Conservation (phyloP, 2,113 vertebrate genomes). For the Gopherus evgoodei region DNA sequence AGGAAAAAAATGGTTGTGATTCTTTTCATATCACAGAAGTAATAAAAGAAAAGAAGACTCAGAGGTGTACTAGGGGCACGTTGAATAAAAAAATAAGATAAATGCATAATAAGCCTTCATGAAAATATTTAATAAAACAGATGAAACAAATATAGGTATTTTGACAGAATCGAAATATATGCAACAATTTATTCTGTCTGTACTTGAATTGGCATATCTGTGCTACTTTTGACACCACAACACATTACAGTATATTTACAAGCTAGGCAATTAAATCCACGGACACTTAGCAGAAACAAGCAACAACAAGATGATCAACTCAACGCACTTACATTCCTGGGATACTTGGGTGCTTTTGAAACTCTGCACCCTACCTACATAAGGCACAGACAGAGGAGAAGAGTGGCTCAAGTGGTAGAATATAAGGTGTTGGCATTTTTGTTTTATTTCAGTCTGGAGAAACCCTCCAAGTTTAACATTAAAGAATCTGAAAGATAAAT, state of each 20-base stretch:
- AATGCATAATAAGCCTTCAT: not conserved
- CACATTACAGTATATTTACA: not conserved
- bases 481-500: not conserved
- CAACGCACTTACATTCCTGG: slow-evolving; percentile 10
- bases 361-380: not conserved
- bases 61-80: not conserved
- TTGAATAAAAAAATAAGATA: not conserved
- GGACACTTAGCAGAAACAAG: slow-evolving; percentile 46
- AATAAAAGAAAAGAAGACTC: not conserved
- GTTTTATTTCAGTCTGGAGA: not conserved
- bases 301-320: not conserved
- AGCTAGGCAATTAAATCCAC: not conserved
- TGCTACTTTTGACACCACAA: slow-evolving; percentile 45
- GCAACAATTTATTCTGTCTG: not conserved
- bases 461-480: not conserved
- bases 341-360: not conserved
- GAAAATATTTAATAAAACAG: slow-evolving; percentile 28
- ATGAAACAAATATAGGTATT: not conserved
- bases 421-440: not conserved
- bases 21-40: not conserved
- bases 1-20: not conserved
- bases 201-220: not conserved
- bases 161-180: slow-evolving; percentile 30
- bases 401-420: not conserved
- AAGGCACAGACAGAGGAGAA: slow-evolving; percentile 1